Evolutionary conservation across 1,140 invertebrate species (phyloP).

Genomic region (Brachionus manjavacas): DNA sequence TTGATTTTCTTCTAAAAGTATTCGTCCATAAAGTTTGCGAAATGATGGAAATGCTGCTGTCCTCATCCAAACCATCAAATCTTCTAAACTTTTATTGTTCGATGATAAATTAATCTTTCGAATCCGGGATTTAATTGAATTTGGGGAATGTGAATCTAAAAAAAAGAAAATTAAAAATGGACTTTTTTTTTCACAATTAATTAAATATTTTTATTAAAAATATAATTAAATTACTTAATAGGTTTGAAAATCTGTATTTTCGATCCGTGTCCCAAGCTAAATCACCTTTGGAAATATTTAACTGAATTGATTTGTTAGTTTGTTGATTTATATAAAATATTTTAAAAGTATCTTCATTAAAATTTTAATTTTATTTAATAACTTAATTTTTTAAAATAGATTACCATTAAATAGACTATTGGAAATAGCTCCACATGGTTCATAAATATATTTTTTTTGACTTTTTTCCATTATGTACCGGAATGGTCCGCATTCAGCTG

Average conservation of each 20-base stretch:
- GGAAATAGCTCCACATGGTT: conserved; percentile 95
- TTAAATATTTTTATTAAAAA: not conserved
- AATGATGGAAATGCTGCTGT: conserved; percentile 91
- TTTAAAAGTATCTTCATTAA: not conserved
- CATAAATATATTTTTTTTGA: conserved; percentile 52
- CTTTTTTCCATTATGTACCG: conserved; percentile 52
- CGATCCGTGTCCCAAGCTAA: conserved; percentile 86
- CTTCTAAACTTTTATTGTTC: conserved; percentile 90
- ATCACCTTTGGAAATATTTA: conserved; percentile 93
- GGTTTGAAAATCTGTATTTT: conserved; percentile 65
- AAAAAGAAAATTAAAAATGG: no score
- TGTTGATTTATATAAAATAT: not conserved
- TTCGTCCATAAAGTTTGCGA: conserved; percentile 81
- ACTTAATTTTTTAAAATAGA: conserved; percentile 43
- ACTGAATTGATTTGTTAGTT: conserved; percentile 48
- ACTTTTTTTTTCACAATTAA: no score
- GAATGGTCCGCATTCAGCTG: conserved; percentile 55
- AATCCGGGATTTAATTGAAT: conserved; percentile 59
- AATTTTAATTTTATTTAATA: no score
- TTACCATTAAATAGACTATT: conserved; percentile 93
- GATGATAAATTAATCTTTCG: conserved; percentile 79
- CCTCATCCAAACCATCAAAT: conserved; percentile 97
- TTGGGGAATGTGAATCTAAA: conserved; percentile 11
- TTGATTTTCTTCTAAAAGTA: conserved; percentile 66
- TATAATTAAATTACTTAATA: not conserved